Evolutionary conservation across 1,140 invertebrate species (phyloP), one percentile per base, ranked within the genome.

Genomic region (Drosophila rhopaloa): DNA sequence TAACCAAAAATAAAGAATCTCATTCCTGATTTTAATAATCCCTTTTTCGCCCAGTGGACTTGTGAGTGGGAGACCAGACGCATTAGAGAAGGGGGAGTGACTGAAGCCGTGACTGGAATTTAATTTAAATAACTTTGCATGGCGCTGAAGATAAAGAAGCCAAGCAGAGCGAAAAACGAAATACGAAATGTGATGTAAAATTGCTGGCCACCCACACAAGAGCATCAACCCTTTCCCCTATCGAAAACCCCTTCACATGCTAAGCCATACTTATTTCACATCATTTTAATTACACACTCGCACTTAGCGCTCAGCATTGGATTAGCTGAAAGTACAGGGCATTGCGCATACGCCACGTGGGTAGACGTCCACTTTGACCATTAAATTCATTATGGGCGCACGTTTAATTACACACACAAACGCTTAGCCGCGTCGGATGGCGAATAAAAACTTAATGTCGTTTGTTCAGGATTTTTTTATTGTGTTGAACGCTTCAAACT

Each of bases 61-160:
- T 76, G 56, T 46, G 48, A 16, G 24, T 32, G 32, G 8, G n/a
- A 0, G 57, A 14, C 40, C 29, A 19, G 35, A 9, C n/a, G 9
- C 29, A 43, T 14, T 43, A 8, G 14, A 38, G 62, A 19, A 27
- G 47, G 35, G 72, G 41, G 41, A 57, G 40, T 53, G 54, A 47
- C 55, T 55, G 65, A 56, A 44, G 63, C 57, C 61, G 78, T 71
- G 65, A 57, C 37, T 75, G 84, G 84, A 88, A 88, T 88, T 88
- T 88, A 89, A 89, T 84, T 88, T 88, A 88, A 88, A 88, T 89
- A 90, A 78, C 84, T 88, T 81, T 74, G 63, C 73, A 68, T 78
- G 46, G 72, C 43, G 27, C 41, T 47, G 51, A 43, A 79, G 51
- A 48, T 54, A 55, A 68, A 63, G 60, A 54, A 73, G 59, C 57